Conservation (phyloP, 2,888 invertebrate genomes). For the Glaucopsyche alexis region DNA sequence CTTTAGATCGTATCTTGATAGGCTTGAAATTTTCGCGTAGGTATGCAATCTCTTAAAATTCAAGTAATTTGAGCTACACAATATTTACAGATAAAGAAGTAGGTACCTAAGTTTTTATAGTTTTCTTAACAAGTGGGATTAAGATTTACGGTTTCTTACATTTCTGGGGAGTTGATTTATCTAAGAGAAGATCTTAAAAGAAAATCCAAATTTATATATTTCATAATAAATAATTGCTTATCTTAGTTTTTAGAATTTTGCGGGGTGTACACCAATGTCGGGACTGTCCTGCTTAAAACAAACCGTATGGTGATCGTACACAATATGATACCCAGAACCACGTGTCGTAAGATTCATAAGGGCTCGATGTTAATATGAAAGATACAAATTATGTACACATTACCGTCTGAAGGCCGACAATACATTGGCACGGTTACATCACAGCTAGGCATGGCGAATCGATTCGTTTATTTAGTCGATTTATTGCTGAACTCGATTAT, state of each 20-base stretch:
- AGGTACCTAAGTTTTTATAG: no score
- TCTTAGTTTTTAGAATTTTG: no score
- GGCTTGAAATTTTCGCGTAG: neutral
- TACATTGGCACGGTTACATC: slow-evolving; percentile 39
- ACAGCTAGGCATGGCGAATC: slow-evolving; percentile 25
- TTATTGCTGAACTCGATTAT: neutral
- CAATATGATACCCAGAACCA: slow-evolving; percentile 1
- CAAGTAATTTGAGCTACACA: neutral
- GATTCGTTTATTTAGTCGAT: neutral
- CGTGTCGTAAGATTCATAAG: slow-evolving; percentile 21
- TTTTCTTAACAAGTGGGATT: neutral
- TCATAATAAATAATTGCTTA: no score
- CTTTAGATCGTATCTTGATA: neutral
- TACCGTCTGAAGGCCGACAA: slow-evolving; percentile 39
- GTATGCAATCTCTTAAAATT: neutral
- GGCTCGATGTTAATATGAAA: slow-evolving; percentile 27
- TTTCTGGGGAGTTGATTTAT: no score
- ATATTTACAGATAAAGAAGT: no score
- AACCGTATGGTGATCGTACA: slow-evolving; percentile 22
- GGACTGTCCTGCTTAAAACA: neutral
- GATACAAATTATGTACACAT: slow-evolving; percentile 37
- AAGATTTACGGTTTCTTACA: neutral
- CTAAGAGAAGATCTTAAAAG: no score
- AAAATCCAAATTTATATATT: no score
- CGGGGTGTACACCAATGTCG: no score